A percentile compares a stretch with the other conserved stretches of the same genome.
These are phyloP conservation scores for Rotaria macrura DNA, from an alignment of 2,888 invertebrate species.

Conservation along the genomic window DNA sequence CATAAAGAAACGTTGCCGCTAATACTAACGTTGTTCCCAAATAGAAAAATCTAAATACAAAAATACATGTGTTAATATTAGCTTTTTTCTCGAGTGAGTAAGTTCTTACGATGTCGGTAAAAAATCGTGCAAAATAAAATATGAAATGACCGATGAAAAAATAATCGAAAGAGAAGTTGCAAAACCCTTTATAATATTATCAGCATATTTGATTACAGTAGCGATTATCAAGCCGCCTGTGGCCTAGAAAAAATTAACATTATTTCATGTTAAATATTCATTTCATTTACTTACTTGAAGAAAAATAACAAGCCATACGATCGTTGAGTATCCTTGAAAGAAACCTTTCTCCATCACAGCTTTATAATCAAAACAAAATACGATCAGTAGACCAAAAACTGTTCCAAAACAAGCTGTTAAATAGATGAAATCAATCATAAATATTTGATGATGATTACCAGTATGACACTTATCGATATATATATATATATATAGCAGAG, in stretches of 20 bases:
- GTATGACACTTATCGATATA: too few relatives aligned
- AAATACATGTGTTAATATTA: neutral
- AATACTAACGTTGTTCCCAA: constrained; percentile 51
- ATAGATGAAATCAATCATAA: neutral
- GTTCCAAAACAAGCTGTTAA: constrained; percentile 44
- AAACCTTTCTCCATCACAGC: constrained; percentile 50
- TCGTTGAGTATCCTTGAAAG: constrained; percentile 52
- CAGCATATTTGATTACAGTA: constrained; percentile 55
- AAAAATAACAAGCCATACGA: constrained; percentile 52
- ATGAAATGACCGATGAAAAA: constrained; percentile 52
- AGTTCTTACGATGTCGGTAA: constrained; percentile 44
- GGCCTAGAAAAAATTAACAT: constrained; percentile 45
- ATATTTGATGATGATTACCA: too few relatives aligned
- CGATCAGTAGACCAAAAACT: constrained; percentile 48
- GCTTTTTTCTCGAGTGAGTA: neutral
- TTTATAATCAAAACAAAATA: constrained; percentile 48
- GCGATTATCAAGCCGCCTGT: constrained; percentile 54
- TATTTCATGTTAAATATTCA: neutral
- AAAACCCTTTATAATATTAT: constrained; percentile 56
- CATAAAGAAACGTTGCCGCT: constrained; percentile 52
- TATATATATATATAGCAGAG: too few relatives aligned
- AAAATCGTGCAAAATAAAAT: constrained; percentile 51
- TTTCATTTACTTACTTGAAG: constrained; percentile 45
- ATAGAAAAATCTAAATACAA: constrained; percentile 45
- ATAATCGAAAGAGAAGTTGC: constrained; percentile 55